A percentile compares a stretch with the other conserved stretches of the same genome.
These are phyloP conservation scores for Lamellibrachia satsuma DNA, from an alignment of 2,888 invertebrate species.

Conservation along the genomic window DNA sequence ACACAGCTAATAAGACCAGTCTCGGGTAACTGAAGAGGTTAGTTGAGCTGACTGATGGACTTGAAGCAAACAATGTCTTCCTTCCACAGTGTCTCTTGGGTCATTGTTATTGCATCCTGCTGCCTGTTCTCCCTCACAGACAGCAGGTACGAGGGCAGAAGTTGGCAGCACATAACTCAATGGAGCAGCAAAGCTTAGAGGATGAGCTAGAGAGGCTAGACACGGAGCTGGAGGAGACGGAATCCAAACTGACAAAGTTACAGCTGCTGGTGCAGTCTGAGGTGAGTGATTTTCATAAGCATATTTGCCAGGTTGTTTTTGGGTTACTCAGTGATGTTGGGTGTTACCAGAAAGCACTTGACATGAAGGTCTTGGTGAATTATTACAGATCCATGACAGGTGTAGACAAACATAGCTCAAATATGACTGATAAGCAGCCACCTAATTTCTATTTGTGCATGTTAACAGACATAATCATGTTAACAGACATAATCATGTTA, in stretches of 20 bases:
- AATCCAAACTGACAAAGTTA: background rate
- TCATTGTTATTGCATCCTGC: background rate
- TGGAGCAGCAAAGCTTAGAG: background rate
- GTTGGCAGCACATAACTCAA: background rate
- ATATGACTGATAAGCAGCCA: no score
- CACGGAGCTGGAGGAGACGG: background rate
- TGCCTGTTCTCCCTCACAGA: background rate
- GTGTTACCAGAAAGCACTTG: background rate
- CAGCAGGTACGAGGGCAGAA: background rate
- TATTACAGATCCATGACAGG: no score
- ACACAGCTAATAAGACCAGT: no score
- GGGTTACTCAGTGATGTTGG: background rate
- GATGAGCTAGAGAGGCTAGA: background rate
- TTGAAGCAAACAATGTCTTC: background rate
- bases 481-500: no score
- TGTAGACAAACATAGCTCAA: no score
- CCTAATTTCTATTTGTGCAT: no score
- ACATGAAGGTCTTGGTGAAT: no score
- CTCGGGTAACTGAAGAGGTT: no score
- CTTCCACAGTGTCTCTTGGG: background rate
- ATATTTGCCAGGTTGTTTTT: background rate
- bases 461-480: no score
- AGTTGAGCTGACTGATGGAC: background rate
- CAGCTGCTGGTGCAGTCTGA: background rate
- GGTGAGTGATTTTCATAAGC: background rate